Evolutionary conservation across 2,888 invertebrate genomes (phyloP).

Genomic region (Idaea biselata): DNA sequence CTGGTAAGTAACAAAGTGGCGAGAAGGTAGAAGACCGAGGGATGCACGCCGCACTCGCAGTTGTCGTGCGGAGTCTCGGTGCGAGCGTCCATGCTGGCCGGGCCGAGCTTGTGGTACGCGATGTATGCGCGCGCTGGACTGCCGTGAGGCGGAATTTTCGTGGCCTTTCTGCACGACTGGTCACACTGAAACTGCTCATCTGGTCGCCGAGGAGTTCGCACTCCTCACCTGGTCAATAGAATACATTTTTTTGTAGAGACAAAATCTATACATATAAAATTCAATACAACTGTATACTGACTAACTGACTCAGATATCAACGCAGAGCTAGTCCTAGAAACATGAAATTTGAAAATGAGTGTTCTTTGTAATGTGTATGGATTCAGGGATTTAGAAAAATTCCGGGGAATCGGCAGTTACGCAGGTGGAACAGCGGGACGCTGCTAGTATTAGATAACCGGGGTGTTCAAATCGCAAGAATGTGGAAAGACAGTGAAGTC

Average conservation of each 20-base stretch:
- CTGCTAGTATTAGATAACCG: no score
- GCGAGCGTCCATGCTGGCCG: constrained; percentile 75
- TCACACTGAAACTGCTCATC: constrained; percentile 69
- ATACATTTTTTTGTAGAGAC: neutral
- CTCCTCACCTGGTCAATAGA: constrained; percentile 56
- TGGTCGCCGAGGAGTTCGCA: constrained; percentile 61
- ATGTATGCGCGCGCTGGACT: constrained; percentile 78
- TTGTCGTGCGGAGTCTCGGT: constrained; percentile 74
- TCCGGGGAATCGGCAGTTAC: no score
- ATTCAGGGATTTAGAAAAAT: no score
- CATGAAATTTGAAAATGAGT: no score
- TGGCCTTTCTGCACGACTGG: constrained; percentile 56
- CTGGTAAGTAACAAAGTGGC: constrained; percentile 80
- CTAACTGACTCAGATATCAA: no score
- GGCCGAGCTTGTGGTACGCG: constrained; percentile 83
- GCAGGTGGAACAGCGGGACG: no score
- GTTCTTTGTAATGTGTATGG: no score
- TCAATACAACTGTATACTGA: neutral
- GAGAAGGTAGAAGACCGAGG: constrained; percentile 83
- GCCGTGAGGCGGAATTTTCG: constrained; percentile 76
- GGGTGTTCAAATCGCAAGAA: no score
- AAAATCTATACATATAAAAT: neutral
- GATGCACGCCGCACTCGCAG: constrained; percentile 84
- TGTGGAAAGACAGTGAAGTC: no score
- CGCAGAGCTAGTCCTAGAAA: no score